phyloP scores from a whole-genome alignment of 2,797 vertebrate genomes.

The Rhodeus uyekii region DNA sequence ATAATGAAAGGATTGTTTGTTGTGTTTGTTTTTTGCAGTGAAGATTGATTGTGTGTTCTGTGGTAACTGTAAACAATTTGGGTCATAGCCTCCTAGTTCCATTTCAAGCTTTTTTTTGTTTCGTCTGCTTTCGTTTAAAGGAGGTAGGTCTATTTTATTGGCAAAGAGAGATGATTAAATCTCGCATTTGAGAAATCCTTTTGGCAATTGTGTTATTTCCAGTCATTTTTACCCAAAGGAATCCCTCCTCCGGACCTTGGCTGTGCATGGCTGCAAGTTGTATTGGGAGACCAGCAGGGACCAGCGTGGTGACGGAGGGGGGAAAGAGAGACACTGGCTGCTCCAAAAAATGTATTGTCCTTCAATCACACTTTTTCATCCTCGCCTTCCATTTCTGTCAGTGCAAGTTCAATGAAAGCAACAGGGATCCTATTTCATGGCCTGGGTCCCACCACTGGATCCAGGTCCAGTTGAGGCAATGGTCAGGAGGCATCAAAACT shows the following conservation, averaged over 20 bases:
- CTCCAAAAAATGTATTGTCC: conserved; percentile 20
- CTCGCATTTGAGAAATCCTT: conserved; percentile 48
- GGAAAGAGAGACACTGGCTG: conserved; percentile 46
- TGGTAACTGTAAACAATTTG: conserved; percentile 61
- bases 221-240: conserved; percentile 31
- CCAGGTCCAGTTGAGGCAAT: conserved; percentile 54
- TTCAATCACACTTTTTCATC: conserved; percentile 2
- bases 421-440: conserved; percentile 39
- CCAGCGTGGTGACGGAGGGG: conserved; percentile 36
- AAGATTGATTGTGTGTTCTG: conserved; percentile 39
- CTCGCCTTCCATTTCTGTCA: conserved; percentile 41
- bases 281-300: conserved; percentile 53
- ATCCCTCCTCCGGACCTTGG: conserved; percentile 32
- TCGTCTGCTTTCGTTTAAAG: conserved; percentile 61
- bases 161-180: conserved; percentile 62
- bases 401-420: conserved; percentile 44
- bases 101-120: conserved; percentile 44
- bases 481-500: conserved; percentile 80
- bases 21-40: conserved; percentile 44
- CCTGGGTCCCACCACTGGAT: conserved; percentile 45
- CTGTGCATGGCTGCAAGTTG: conserved; percentile 56
- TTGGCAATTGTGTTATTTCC: conserved; percentile 53
- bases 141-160: conserved; percentile 75
- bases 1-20: no score
- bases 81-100: conserved; percentile 42